These are phyloP conservation scores for Steinernema scapterisci DNA, from an alignment of 2,888 invertebrate species.

Conservation along the genomic window DNA sequence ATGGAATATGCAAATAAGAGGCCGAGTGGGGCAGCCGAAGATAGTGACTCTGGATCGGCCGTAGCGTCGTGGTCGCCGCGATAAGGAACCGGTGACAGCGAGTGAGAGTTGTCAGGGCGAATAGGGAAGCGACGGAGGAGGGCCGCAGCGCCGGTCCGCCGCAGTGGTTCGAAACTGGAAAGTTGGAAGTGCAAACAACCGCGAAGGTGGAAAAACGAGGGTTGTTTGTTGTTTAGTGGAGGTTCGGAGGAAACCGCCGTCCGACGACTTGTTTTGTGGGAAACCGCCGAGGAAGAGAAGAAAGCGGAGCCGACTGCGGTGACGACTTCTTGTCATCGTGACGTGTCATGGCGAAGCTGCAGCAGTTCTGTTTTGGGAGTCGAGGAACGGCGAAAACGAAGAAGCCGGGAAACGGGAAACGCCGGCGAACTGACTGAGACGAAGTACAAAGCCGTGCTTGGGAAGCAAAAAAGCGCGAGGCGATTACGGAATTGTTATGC, in stretches of 20 bases:
- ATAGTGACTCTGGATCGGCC: background rate
- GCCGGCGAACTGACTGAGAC: background rate
- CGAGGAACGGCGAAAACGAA: background rate
- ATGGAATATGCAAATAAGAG: conserved; percentile 26
- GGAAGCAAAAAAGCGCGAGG: background rate
- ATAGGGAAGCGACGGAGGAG: background rate
- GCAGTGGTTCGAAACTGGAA: conserved; percentile 14
- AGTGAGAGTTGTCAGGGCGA: background rate
- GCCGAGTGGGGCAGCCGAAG: background rate
- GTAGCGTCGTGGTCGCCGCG: conserved; percentile 1
- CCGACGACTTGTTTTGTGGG: background rate
- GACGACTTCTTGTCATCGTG: background rate
- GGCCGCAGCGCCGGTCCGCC: background rate
- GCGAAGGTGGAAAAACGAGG: background rate
- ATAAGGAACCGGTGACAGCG: conserved; percentile 13
- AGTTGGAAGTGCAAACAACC: conserved; percentile 17
- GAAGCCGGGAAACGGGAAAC: background rate
- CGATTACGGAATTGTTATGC: background rate
- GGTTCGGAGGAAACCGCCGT: background rate
- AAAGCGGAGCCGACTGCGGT: background rate
- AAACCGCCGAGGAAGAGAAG: background rate
- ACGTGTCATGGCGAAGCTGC: background rate
- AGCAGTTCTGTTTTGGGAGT: background rate
- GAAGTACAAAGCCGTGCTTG: too few relatives aligned
- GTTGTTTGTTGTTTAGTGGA: conserved; percentile 1